Evolutionary conservation across 2,888 invertebrate species (phyloP), one percentile per base, ranked within the genome.

Genomic region (Yponomeuta cagnagella): DNA sequence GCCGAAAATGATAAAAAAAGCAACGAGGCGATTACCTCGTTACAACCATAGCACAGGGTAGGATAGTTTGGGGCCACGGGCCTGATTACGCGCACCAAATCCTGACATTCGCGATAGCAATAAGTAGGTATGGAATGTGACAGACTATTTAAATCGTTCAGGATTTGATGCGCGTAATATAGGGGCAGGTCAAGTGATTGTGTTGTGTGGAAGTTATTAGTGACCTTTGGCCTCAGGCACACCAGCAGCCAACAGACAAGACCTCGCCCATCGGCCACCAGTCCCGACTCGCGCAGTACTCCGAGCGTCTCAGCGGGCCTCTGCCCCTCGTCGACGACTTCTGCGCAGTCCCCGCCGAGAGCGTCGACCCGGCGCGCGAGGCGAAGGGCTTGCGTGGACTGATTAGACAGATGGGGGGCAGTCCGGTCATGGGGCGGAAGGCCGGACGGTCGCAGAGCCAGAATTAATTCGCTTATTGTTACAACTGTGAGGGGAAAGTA

Each of bases 271-370:
- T 76, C 78, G 93, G 85, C 82, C 95, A 86, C 93, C 96, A 76
- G 87, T 95, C 88, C 83, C 95, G 79, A 86, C 94, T 84, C 88
- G 95, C 86, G 86, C 96, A 78, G 93, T 95, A 83, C 94, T 90
- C 91, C 0, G 92, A 92, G 72, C 83, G 89, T 0, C 82, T 92
- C 10, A 88, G 84, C 73, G 92, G 96, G 0, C 96, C 97, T 0
- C 86, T 95, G 9, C 97, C 97, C 72, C 93, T 98, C 63, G 95
- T 98, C 77, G 98, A 98, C 84, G 98, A 98, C 86, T 98, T 98
- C 89, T 97, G 96, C 81, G 96, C 97, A 33, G 96, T 97, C 74
- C 97, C 98, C 10, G 95, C 96, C 80, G 52, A 58, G 52, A 58
- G 12, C 5, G 97, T 95, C 81, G 94, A 93, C 33, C 80, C 93